Evolutionary conservation across 2,113 vertebrate species (phyloP), one percentile per base, ranked within the genome.

Genomic region (Rhizomys pruinosus): DNA sequence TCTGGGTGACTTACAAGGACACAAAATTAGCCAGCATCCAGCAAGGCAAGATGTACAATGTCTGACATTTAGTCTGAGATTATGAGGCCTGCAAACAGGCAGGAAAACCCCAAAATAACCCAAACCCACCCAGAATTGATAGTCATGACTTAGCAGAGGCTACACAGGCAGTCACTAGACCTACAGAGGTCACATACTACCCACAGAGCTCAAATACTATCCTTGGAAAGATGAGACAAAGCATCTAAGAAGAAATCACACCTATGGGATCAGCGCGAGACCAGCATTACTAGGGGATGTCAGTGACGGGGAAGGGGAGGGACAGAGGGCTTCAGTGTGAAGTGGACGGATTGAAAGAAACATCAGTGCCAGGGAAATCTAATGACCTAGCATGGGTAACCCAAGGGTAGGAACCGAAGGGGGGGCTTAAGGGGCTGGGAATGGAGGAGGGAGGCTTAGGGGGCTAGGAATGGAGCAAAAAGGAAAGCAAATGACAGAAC

Each of bases 41-140:
- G 2, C 20, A 12, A 23, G 44, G 32, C 10, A 0, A 52, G 4
- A 3, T 0, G n/a, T 68, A 32, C 23, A 2, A 2, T 0, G n/a
- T 6, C 73, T 3, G n/a, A 16, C 25, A 0, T 16, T 15, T 39
- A 47, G 52, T 27, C n/a, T 37, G 5, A 80, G 78, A 57, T 55
- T 17, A 77, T 16, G 19, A 64, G 29, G 44, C 73, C 32, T 25
- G 22, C 63, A 64, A 64, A 64, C 22, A 64, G 27, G 23, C 22
- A 25, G 63, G 27, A 27, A 64, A 64, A 6, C 47, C 47, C 6
- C 6, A 52, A 52, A 52, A 52, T 52, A 52, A 52, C 11, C 47
- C 47, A 52, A 52, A 52, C 47, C 47, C 47, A 52, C 47, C 6
- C 47, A 52, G 47, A 11, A 52, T 11, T 52, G 47, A 52, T 6